Conservation (phyloP, 2,888 invertebrate species). For the Philereme transversata region DNA sequence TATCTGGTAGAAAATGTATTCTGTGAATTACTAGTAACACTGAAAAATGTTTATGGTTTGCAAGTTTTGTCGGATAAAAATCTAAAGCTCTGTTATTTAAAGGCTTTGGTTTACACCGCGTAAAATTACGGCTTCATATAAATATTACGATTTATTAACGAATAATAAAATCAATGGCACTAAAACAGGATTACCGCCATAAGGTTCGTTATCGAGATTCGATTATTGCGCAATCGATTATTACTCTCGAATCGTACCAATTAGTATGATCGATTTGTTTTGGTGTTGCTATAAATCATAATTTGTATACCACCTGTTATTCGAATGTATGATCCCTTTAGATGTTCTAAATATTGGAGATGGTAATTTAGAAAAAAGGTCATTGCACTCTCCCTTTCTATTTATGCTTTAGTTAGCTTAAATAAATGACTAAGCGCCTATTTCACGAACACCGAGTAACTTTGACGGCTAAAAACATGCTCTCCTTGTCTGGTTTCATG, state of each 20-base stretch:
- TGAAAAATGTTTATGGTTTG: background rate
- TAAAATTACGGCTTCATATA: slow-evolving; percentile 9
- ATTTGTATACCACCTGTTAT: slow-evolving; percentile 56
- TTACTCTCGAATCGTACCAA: slow-evolving; percentile 55
- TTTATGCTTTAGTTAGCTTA: no score
- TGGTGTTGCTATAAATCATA: slow-evolving; percentile 73
- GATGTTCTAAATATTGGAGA: slow-evolving; percentile 44
- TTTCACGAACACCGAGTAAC: no score
- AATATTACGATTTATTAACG: slow-evolving; percentile 12
- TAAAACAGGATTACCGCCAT: slow-evolving; percentile 25
- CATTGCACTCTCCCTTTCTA: no score
- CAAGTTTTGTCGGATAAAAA: background rate
- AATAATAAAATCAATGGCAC: slow-evolving; percentile 19
- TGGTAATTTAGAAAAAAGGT: slow-evolving; percentile 39
- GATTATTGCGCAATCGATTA: slow-evolving; percentile 54
- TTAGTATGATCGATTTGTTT: slow-evolving; percentile 71
- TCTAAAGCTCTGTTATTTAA: background rate
- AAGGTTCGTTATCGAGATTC: slow-evolving; percentile 27
- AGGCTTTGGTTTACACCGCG: background rate
- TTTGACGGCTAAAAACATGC: no score
- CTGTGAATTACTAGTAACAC: no score
- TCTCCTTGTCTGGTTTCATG: no score
- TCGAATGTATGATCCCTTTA: slow-evolving; percentile 30
- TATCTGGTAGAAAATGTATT: no score
- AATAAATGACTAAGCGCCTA: no score